Base-by-base conservation (phyloP, 2,113 vertebrate species). In the Canis aureus region DNA sequence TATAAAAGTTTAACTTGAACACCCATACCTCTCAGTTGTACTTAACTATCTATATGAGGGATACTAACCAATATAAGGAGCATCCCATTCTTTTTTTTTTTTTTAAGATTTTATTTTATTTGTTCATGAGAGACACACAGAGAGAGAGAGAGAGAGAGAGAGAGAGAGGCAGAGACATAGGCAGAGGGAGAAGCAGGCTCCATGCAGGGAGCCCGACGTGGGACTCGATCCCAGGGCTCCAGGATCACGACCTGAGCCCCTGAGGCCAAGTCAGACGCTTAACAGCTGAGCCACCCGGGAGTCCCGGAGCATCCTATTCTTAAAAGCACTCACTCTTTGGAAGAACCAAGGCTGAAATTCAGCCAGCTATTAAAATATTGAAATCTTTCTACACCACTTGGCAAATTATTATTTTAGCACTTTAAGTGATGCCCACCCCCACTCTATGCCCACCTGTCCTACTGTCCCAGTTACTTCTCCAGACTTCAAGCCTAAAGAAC, bases 1-100 rank as follows among this genome's bases (percentile, higher is more conserved):
- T 84, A 55, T 79, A n/a, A 74, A 92, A 88, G 49, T 73, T 74
- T 64, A 82, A 83, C n/a, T 79, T 66, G 35, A 88, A 96, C 15
- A 81, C 66, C 15, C 66, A 87, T 35, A 82, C 29, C 8, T 89
- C 79, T 71, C 35, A 86, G 12, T 25, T 82, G 15, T 35, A 76
- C 9, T 38, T 78, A 96, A 11, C 0, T 76, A 92, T 38, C 29
- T 25, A 64, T 11, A n/a, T 32, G 23, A 66, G 43, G 49, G 29
- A 81, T 67, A 62, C 43, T 74, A 87, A 89, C 67, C 69, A 81
- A 11, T 84, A 43, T 23, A 90, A 67, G 51, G 17, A 91, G 32
- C 11, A 57, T 74, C 9, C 71, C 81, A 66, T 87, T 84, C 69
- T 92, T 90, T 43, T 43, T 43, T 43, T 43, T 43, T 43, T 43